phyloP scores from a whole-genome alignment of 2,888 invertebrate species.

The Teleiodes luculella region DNA sequence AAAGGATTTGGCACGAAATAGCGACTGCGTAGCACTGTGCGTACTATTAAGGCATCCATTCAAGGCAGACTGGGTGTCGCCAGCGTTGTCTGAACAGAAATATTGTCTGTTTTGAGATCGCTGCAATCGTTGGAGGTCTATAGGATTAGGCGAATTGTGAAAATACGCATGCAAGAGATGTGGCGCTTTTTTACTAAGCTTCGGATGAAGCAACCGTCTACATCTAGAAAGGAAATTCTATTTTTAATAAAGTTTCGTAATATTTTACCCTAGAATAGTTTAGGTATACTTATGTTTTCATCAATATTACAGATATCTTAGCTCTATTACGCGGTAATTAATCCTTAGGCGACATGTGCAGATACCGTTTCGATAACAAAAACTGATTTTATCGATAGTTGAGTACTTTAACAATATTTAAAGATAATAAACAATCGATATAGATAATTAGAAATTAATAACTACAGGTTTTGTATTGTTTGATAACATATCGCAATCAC shows the following conservation, averaged over 20 bases:
- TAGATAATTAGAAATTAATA: constrained; percentile 65
- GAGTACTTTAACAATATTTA: constrained; percentile 68
- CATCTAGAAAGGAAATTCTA: not conserved
- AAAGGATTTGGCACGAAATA: constrained; percentile 66
- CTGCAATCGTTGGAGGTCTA: constrained; percentile 37
- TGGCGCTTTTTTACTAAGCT: not conserved
- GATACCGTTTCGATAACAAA: constrained; percentile 51
- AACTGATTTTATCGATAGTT: constrained; percentile 65
- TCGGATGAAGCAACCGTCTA: not conserved
- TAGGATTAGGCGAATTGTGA: constrained; percentile 1
- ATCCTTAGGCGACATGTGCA: constrained; percentile 28
- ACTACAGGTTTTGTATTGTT: constrained; percentile 70
- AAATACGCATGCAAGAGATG: not conserved
- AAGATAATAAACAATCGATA: constrained; percentile 64
- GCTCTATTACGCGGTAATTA: not conserved
- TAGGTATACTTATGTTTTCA: not conserved
- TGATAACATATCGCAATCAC: constrained; percentile 69
- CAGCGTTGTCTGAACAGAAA: constrained; percentile 23
- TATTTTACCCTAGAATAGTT: not conserved
- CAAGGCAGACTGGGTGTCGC: constrained; percentile 67
- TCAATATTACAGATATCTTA: not conserved
- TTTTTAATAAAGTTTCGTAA: not conserved
- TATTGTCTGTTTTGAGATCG: constrained; percentile 22
- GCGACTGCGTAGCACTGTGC: constrained; percentile 16
- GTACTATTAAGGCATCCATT: constrained; percentile 40